Conservation (phyloP, 2,113 vertebrate species). For the Gallinago jamesoni region DNA sequence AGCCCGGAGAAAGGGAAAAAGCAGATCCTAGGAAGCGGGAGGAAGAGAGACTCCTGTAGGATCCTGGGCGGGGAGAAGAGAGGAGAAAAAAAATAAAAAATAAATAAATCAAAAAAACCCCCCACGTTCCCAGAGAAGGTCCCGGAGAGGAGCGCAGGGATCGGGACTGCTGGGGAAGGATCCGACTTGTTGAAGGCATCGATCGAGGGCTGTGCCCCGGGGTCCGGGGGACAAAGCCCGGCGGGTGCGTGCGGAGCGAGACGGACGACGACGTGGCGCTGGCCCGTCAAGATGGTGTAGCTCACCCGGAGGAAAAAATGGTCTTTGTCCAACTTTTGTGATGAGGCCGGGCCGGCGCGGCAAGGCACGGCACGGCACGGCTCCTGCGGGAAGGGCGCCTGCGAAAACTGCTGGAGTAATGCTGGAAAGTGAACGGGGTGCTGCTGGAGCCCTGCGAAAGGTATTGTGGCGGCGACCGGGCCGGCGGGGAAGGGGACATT, state of each 20-base stretch:
- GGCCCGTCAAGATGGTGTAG: not conserved
- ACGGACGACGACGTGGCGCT: not conserved
- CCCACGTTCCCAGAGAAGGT: not conserved
- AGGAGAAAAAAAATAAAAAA: not conserved
- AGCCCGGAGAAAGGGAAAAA: not conserved
- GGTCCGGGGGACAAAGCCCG: conserved; percentile 5
- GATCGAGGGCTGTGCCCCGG: not conserved
- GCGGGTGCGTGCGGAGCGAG: not conserved
- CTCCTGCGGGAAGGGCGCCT: not conserved
- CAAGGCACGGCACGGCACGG: not conserved
- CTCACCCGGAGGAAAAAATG: not conserved
- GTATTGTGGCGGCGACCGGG: not conserved
- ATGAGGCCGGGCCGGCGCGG: not conserved
- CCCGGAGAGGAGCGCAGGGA: not conserved
- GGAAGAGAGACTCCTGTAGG: not conserved
- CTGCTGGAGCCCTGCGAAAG: conserved; percentile 2
- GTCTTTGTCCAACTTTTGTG: conserved; percentile 48
- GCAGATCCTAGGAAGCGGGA: not conserved
- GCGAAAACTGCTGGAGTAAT: not conserved
- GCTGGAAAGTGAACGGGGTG: not conserved
- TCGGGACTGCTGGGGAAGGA: not conserved
- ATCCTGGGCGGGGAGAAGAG: not conserved
- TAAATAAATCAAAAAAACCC: not conserved
- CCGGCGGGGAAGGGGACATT: not conserved
- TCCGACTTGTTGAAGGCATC: not conserved